Percentiles rank a stretch among this genome's conserved stretches.
phyloP scores from a whole-genome alignment of 2,888 invertebrate genomes.

The Leucophenga montana region DNA sequence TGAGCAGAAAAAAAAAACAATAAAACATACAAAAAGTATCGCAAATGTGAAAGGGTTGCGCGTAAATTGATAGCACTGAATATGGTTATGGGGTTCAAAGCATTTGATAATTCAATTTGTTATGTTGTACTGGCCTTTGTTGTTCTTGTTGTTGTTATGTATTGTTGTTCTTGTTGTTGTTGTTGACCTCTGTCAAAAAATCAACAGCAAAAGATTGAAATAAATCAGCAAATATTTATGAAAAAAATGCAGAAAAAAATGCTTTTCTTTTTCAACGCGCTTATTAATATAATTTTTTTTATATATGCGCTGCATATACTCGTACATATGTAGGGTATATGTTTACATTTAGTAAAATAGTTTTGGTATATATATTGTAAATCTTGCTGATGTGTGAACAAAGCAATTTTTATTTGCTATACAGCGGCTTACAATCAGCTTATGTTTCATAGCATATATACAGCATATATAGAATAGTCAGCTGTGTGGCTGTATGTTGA shows the following conservation, averaged over 20 bases:
- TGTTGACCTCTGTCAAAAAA: not conserved
- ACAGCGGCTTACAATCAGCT: too few relatives aligned
- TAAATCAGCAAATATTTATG: conserved; percentile 2
- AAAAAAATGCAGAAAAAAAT: not conserved
- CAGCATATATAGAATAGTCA: too few relatives aligned
- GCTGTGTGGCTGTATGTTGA: too few relatives aligned
- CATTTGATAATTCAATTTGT: conserved; percentile 60
- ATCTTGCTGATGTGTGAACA: too few relatives aligned
- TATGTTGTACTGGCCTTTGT: conserved; percentile 31
- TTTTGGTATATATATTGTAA: too few relatives aligned
- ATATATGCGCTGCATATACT: too few relatives aligned
- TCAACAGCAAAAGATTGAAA: conserved; percentile 1
- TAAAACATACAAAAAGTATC: not conserved
- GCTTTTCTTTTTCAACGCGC: conserved; percentile 7
- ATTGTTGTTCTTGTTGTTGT: not conserved
- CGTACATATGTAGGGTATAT: too few relatives aligned
- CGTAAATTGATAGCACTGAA: conserved; percentile 44
- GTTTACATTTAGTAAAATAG: too few relatives aligned
- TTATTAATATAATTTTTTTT: not conserved
- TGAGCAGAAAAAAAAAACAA: conserved; percentile 32
- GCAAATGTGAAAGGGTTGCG: conserved; percentile 22
- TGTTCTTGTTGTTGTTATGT: not conserved
- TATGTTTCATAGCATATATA: too few relatives aligned
- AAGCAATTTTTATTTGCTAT: too few relatives aligned
- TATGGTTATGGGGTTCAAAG: not conserved